Percentiles rank a stretch among this genome's conserved stretches.
Evolutionary conservation across 2,888 invertebrate species (phyloP).

Genomic region (Heliconius charithonia): DNA sequence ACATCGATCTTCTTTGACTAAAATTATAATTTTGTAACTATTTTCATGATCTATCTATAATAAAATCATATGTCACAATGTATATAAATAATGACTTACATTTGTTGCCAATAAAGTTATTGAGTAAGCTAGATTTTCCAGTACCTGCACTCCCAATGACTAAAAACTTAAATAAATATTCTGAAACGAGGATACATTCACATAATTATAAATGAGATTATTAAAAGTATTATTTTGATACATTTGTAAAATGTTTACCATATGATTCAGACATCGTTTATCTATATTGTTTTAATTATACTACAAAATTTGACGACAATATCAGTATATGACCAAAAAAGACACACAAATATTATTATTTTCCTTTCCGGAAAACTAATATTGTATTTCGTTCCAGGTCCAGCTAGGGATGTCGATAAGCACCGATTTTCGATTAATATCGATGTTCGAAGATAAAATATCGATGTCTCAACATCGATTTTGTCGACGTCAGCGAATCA

Average conservation of each 20-base stretch:
- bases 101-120: constrained; percentile 93
- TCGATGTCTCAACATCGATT: no score
- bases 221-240: neutral
- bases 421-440: no score
- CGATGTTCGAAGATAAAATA: no score
- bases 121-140: constrained; percentile 92
- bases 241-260: constrained; percentile 41
- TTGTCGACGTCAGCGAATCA: no score
- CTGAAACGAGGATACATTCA: constrained; percentile 71
- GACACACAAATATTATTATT: constrained; percentile 1
- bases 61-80: neutral
- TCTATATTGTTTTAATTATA: constrained; percentile 2
- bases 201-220: neutral
- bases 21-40: constrained; percentile 24
- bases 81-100: constrained; percentile 83
- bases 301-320: neutral
- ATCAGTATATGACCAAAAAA: neutral
- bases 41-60: neutral
- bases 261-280: constrained; percentile 51
- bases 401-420: no score
- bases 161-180: constrained; percentile 93
- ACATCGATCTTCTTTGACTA: constrained; percentile 92
- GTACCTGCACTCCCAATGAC: constrained; percentile 93
- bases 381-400: neutral
- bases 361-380: constrained; percentile 11